phyloP scores from a whole-genome alignment of 2,113 vertebrate genomes.

The Chlamydotis undulata region DNA sequence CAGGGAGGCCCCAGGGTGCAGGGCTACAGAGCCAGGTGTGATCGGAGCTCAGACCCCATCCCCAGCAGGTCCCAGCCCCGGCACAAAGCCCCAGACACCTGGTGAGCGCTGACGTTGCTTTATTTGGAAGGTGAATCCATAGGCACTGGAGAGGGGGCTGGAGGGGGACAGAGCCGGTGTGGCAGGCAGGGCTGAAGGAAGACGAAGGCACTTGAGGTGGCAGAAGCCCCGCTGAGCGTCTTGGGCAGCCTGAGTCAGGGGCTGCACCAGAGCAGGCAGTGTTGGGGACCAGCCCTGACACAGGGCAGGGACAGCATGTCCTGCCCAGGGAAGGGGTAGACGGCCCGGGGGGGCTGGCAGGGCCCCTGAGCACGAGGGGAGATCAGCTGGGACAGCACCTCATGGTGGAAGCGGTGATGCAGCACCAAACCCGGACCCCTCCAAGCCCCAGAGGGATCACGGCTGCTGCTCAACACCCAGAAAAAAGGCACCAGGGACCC shows the following conservation, averaged over 20 bases:
- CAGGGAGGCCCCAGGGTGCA: neutral
- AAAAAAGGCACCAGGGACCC: neutral
- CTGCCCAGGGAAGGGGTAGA: neutral
- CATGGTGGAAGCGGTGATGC: neutral
- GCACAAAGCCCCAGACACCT: neutral
- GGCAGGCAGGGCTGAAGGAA: conserved; percentile 1
- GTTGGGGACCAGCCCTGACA: conserved; percentile 50
- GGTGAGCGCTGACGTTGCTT: neutral
- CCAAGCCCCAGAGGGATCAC: neutral
- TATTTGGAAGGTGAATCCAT: conserved; percentile 40
- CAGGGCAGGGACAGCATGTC: neutral
- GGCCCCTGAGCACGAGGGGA: rapidly evolving
- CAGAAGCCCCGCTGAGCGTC: neutral
- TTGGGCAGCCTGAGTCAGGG: neutral
- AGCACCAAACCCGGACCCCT: neutral
- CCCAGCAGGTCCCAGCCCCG: neutral
- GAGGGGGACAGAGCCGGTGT: neutral
- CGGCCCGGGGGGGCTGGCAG: neutral
- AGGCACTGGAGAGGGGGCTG: neutral
- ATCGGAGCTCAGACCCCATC: neutral
- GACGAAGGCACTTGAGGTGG: conserved; percentile 2
- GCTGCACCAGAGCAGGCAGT: neutral
- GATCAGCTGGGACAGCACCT: neutral
- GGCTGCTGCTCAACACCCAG: neutral
- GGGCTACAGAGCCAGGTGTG: neutral